A percentile compares a stretch with the other conserved stretches of the same genome.
Conservation (phyloP, 2,888 invertebrate species). For the Plebejus argus region DNA sequence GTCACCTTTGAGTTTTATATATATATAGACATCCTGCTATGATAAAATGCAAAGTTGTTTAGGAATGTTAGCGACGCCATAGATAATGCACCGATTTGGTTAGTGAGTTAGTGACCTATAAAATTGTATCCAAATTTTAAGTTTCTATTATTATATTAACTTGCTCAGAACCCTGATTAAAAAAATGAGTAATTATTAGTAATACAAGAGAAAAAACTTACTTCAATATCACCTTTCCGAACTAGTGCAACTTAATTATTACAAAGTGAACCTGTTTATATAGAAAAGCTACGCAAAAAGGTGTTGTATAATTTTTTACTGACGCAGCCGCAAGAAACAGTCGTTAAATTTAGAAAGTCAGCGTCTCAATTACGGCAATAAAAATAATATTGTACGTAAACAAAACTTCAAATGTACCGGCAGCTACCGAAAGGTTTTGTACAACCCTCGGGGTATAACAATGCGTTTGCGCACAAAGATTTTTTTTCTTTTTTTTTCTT, state of each 20-base stretch:
- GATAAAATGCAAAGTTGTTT: no score
- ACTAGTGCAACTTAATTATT: not conserved
- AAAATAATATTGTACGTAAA: slow-evolving; percentile 78
- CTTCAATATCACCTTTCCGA: not conserved
- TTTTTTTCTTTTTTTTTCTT: slow-evolving; percentile 49
- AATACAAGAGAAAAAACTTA: not conserved
- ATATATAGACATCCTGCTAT: no score
- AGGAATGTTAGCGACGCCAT: no score
- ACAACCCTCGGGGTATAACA: slow-evolving; percentile 59
- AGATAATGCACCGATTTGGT: no score
- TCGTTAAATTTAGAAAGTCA: slow-evolving; percentile 65
- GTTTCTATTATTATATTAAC: no score
- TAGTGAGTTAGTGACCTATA: no score
- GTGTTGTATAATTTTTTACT: slow-evolving; percentile 4
- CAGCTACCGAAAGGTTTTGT: slow-evolving; percentile 77
- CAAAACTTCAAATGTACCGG: slow-evolving; percentile 56
- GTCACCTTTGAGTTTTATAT: no score
- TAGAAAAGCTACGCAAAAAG: not conserved
- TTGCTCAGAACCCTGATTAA: no score
- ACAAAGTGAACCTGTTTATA: not conserved
- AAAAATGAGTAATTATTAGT: no score
- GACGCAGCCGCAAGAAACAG: slow-evolving; percentile 41
- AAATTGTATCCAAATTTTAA: no score
- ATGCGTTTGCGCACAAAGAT: slow-evolving; percentile 37
- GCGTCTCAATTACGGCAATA: slow-evolving; percentile 72